Percentiles rank a stretch among this genome's conserved stretches.
These are phyloP conservation scores for Lepidothrix coronata DNA, from an alignment of 2,113 vertebrate species.

Conservation along the genomic window DNA sequence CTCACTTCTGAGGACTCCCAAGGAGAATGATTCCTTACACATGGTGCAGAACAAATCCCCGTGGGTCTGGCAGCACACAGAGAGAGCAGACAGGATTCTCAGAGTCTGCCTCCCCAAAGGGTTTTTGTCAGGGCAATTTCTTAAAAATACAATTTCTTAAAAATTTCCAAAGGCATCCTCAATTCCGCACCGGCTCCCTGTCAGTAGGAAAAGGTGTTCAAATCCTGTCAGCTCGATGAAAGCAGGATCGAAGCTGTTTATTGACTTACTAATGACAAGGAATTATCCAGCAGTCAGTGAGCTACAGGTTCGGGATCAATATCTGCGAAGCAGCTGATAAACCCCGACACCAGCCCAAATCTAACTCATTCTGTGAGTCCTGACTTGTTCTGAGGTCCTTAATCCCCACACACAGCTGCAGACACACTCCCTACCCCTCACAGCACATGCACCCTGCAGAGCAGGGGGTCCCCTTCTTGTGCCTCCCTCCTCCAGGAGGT, in stretches of 20 bases:
- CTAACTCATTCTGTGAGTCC: background rate
- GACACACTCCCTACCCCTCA: rapidly evolving
- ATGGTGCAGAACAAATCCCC: background rate
- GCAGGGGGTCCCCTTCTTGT: background rate
- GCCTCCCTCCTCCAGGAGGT: background rate
- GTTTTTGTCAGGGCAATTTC: background rate
- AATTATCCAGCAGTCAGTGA: conserved; percentile 1
- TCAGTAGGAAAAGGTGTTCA: background rate
- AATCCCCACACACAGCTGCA: rapidly evolving
- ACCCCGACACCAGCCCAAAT: rapidly evolving
- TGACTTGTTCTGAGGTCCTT: background rate
- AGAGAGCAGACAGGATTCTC: background rate
- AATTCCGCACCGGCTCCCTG: background rate
- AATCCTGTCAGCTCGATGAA: background rate
- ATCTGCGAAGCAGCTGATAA: background rate
- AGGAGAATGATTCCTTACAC: background rate
- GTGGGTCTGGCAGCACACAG: background rate
- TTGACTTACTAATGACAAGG: conserved; percentile 13
- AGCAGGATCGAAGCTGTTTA: background rate
- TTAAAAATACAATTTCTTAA: background rate
- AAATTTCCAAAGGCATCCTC: background rate
- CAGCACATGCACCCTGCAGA: background rate
- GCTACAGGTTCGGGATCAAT: background rate
- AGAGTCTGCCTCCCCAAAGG: background rate
- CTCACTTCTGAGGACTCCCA: background rate